phyloP scores from a whole-genome alignment of 2,797 vertebrate species.

The Sebastes hubbsi region DNA sequence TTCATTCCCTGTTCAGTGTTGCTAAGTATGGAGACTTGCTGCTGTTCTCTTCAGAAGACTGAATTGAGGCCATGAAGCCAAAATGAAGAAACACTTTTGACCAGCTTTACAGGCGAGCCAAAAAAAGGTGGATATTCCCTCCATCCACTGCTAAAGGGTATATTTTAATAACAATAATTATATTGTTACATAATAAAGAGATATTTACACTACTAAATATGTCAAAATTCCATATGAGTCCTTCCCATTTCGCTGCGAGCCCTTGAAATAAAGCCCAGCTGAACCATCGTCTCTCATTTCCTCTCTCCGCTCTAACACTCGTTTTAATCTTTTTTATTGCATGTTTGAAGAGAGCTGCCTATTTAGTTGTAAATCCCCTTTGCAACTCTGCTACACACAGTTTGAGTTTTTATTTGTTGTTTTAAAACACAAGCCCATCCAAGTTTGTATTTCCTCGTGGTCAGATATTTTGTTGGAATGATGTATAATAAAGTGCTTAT shows the following conservation, averaged over 20 bases:
- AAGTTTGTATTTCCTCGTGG: not conserved
- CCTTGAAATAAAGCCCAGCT: not conserved
- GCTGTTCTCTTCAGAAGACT: not conserved
- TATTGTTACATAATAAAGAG: not conserved
- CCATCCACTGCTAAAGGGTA: not conserved
- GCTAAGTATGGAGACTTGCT: not conserved
- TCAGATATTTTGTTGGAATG: not conserved
- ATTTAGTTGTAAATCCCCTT: slow-evolving; percentile 1
- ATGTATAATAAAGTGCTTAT: not conserved
- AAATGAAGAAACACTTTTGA: not conserved
- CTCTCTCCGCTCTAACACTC: not conserved
- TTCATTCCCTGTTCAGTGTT: not conserved
- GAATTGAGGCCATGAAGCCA: not conserved
- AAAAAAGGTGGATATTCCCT: not conserved
- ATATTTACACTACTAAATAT: not conserved
- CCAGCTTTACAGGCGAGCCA: not conserved
- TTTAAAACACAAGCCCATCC: not conserved
- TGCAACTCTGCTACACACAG: not conserved
- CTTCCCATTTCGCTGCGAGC: not conserved
- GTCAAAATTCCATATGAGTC: not conserved
- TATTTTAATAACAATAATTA: not conserved
- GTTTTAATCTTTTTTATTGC: slow-evolving; percentile 6
- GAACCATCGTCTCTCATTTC: not conserved
- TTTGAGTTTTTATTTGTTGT: not conserved
- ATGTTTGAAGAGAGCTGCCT: not conserved